Percentiles rank a stretch among this genome's conserved stretches.
Conservation (phyloP, 1,140 invertebrate species). For the Phocides pigmalion region DNA sequence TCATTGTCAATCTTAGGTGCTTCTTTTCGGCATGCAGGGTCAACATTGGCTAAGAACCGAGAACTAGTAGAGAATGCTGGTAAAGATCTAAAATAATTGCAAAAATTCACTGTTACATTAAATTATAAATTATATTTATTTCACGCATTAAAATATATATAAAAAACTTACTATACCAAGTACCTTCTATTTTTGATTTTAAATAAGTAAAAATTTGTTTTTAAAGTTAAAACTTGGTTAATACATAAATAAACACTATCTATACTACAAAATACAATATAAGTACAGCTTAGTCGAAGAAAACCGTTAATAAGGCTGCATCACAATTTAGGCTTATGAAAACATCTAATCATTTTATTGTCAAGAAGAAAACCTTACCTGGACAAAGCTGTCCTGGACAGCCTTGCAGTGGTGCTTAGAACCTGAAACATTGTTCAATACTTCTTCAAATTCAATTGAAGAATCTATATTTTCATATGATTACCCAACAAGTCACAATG, state of each 20-base stretch:
- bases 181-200: no score
- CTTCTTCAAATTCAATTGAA: slow-evolving; percentile 28
- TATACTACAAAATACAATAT: no score
- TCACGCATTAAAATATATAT: no score
- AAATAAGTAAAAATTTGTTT: no score
- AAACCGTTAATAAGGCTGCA: no score
- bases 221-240: no score
- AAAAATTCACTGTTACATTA: background rate
- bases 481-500: slow-evolving; percentile 46
- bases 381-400: slow-evolving; percentile 54
- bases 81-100: slow-evolving; percentile 52
- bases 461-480: slow-evolving; percentile 37
- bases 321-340: no score
- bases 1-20: slow-evolving; percentile 81
- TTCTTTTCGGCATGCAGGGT: slow-evolving; percentile 66
- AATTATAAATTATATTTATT: no score
- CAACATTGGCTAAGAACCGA: slow-evolving; percentile 39
- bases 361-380: slow-evolving; percentile 50
- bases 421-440: slow-evolving; percentile 61
- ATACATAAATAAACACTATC: no score
- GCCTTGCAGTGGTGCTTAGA: slow-evolving; percentile 44
- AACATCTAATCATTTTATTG: no score
- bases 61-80: slow-evolving; percentile 60
- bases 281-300: no score
- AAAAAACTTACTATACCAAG: no score